A percentile compares a stretch with the other conserved stretches of the same genome.
These are phyloP conservation scores for Empidonax alnorum DNA, from an alignment of 2,113 vertebrate genomes.

Conservation along the genomic window DNA sequence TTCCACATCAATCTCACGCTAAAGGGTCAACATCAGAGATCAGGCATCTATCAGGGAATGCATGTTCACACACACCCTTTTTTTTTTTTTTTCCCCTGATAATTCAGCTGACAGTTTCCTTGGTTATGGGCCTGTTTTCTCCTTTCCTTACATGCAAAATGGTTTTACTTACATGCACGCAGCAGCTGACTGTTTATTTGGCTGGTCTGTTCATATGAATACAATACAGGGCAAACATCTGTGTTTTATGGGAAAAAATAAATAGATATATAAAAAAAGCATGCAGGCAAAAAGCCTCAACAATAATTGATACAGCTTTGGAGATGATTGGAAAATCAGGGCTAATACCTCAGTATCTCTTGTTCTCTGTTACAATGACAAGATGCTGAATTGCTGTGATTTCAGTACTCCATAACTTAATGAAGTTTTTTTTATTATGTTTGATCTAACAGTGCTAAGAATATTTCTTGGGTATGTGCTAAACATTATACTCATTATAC, in stretches of 20 bases:
- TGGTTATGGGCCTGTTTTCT: neutral
- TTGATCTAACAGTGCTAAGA: neutral
- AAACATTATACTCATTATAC: neutral
- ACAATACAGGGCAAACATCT: constrained; percentile 13
- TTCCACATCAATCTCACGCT: neutral
- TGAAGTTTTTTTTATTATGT: neutral
- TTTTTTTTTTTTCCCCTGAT: neutral
- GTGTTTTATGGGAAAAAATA: neutral
- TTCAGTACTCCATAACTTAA: constrained; percentile 8
- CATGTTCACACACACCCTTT: neutral
- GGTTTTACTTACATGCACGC: neutral
- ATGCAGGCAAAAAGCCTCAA: neutral
- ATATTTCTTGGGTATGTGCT: neutral
- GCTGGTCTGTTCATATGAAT: neutral
- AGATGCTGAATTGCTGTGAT: constrained; percentile 6
- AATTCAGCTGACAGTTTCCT: neutral
- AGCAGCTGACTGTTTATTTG: neutral
- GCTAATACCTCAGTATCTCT: neutral
- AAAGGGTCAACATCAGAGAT: neutral
- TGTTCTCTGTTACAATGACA: neutral
- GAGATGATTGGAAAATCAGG: neutral
- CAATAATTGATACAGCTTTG: neutral
- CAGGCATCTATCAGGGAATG: neutral
- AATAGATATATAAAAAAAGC: neutral
- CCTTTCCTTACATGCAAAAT: neutral